Percentiles rank a stretch among this genome's conserved stretches.
phyloP scores from a whole-genome alignment of 2,113 vertebrate genomes.

The Opisthocomus hoazin region DNA sequence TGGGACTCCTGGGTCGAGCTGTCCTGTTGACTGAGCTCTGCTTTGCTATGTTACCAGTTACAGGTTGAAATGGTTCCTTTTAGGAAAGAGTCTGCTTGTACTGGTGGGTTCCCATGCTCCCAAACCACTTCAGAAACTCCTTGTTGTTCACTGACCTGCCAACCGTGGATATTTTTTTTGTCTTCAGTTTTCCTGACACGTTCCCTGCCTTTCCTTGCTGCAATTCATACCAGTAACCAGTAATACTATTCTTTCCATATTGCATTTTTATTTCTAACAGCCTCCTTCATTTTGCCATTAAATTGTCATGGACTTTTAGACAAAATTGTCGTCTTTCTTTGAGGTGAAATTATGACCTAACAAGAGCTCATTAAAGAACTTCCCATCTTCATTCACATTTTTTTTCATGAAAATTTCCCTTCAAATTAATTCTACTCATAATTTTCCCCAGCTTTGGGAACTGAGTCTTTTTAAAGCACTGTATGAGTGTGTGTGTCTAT shows the following conservation, averaged over 20 bases:
- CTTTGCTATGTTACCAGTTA: neutral
- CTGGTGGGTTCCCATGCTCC: neutral
- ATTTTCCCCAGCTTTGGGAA: conserved; percentile 26
- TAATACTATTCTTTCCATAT: neutral
- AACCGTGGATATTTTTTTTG: neutral
- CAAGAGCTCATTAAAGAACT: neutral
- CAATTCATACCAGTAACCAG: neutral
- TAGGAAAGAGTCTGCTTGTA: neutral
- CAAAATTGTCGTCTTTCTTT: neutral
- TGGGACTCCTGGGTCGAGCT: neutral
- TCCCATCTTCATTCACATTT: neutral
- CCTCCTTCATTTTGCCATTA: neutral
- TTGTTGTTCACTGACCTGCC: neutral
- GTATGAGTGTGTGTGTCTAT: neutral
- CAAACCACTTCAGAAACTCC: neutral
- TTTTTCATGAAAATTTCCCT: neutral
- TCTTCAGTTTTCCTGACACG: neutral
- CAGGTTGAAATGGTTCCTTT: neutral
- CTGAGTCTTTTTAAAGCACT: neutral
- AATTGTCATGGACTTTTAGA: neutral
- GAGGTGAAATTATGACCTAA: conserved; percentile 16
- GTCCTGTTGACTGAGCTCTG: neutral
- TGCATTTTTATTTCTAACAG: neutral
- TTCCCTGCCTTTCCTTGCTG: neutral
- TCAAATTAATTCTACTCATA: conserved; percentile 3